phyloP scores from a whole-genome alignment of 2,797 vertebrate species.

The Buceros bicornis region DNA sequence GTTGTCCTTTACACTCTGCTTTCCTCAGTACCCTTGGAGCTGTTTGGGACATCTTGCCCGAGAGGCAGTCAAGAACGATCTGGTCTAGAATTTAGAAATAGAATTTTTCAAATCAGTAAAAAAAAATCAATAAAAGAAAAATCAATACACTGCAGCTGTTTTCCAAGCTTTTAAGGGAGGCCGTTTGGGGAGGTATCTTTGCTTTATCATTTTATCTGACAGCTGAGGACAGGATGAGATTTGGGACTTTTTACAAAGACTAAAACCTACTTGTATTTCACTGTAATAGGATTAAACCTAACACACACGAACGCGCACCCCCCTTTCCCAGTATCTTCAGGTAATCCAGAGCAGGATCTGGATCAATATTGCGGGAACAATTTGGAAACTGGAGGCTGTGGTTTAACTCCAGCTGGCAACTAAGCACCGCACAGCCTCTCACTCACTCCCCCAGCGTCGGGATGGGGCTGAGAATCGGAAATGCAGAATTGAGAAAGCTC shows the following conservation, averaged over 20 bases:
- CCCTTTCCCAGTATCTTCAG: background rate
- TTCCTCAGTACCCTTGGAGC: background rate
- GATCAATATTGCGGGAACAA: background rate
- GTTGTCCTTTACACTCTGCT: background rate
- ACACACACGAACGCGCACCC: too few species aligned
- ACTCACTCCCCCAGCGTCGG: background rate
- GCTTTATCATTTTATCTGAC: background rate
- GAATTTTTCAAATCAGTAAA: background rate
- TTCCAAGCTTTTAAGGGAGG: background rate
- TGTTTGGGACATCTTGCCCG: background rate
- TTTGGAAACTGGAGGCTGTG: background rate
- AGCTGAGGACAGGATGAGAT: background rate
- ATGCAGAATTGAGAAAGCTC: background rate
- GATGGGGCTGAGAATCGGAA: background rate
- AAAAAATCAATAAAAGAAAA: background rate
- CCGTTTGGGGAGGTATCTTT: background rate
- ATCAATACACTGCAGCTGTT: background rate
- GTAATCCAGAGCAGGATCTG: background rate
- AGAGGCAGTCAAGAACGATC: background rate
- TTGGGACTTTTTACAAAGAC: background rate
- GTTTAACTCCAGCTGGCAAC: background rate
- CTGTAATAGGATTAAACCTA: background rate
- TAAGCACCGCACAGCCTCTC: background rate
- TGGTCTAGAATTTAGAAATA: background rate
- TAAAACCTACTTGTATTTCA: background rate